phyloP scores from a whole-genome alignment of 2,797 vertebrate species.

The Coreius guichenoti region DNA sequence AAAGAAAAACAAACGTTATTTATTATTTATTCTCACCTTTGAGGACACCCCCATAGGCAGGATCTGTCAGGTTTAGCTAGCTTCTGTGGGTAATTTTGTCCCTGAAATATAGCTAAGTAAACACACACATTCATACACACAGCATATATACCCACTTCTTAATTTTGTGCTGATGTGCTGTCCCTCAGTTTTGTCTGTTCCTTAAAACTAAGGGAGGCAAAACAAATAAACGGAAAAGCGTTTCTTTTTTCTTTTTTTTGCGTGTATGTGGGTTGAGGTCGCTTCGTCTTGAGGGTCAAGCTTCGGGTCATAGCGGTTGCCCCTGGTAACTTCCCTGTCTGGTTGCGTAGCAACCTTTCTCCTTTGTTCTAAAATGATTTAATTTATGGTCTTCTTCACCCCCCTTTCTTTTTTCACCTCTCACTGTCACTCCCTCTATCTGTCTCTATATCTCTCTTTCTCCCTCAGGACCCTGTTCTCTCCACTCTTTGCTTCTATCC shows the following conservation, averaged over 20 bases:
- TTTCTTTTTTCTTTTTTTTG: background rate
- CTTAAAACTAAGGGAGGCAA: background rate
- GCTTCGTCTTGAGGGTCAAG: constrained; percentile 77
- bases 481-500: constrained; percentile 51
- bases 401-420: constrained; percentile 47
- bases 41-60: background rate
- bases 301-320: constrained; percentile 78
- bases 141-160: background rate
- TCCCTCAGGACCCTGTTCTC: constrained; percentile 47
- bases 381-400: constrained; percentile 74
- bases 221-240: background rate
- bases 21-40: constrained; percentile 14
- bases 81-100: background rate
- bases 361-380: constrained; percentile 82
- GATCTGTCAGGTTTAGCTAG: background rate
- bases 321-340: constrained; percentile 72
- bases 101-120: constrained; percentile 8
- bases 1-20: constrained; percentile 6
- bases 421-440: constrained; percentile 54
- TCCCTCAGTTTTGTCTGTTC: background rate
- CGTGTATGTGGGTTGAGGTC: constrained; percentile 50
- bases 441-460: constrained; percentile 48
- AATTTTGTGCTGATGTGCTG: constrained; percentile 41
- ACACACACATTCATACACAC: background rate
- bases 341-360: constrained; percentile 81